Evolutionary conservation across 2,797 vertebrate species (phyloP), one percentile per base, ranked within the genome.

Genomic region (Cetoscarus ocellatus): DNA sequence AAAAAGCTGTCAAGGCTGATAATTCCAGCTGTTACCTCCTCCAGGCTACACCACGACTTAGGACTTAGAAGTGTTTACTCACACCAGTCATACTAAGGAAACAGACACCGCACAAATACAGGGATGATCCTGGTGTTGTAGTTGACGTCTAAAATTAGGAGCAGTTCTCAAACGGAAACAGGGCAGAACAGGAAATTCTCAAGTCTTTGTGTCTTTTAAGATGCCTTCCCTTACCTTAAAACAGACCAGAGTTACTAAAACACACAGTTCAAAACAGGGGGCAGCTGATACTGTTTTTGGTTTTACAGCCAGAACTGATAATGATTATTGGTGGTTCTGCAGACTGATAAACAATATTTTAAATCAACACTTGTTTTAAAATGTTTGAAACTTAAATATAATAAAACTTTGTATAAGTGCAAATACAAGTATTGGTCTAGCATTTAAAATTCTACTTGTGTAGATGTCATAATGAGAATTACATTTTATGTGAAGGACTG

Each of bases 41-140:
- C 27, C 27, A 27, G 27, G 27, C 27, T 27, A 27, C 27, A 27
- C 2, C 27, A 27, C 27, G 27, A 27, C 27, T 27, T 27, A 76
- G 70, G 61, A n/a, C 70, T 50, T 56, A 82, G 49, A 65, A 52
- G 72, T 49, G 68, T 65, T 12, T 51, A 84, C 73, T 81, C 67
- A 86, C 73, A 55, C 60, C 64, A 53, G 40, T 47, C 7, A 27
- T 14, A 64, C 15, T 15, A 10, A 34, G 36, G 14, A 38, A 15
- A 68, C 38, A 66, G 15, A 42, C 1, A 3, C 5, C 1, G 50
- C 66, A 36, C 61, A 61, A 67, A 61, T 27, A 57, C 13, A 27
- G 12, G 60, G 19, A 52, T 39, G 48, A 59, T 14, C 45, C 19
- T 10, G 27, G 40, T 61, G 45, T 45, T 58, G 45, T 42, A 11